Evolutionary conservation across 1,140 invertebrate species (phyloP), one percentile per base, ranked within the genome.

Genomic region (Cardiocondyla obscurior): DNA sequence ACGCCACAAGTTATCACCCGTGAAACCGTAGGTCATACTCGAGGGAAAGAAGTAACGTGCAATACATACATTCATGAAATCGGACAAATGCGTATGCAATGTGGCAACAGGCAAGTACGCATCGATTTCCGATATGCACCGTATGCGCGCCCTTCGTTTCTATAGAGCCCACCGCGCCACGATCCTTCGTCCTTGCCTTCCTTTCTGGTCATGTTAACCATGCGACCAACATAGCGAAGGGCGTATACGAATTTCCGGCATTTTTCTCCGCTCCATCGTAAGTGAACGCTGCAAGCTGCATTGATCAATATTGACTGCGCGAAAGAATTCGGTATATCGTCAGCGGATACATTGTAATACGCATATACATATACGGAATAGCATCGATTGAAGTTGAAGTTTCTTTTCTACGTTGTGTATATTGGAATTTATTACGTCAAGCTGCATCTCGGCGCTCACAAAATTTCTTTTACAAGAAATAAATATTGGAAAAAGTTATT

Each of bases 81-180:
- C 84, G 62, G 74, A 83, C 84, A 85, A 85, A 87, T 77, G 72
- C 72, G 70, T 30, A 70, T 77, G 64, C 64, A 72, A 72, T 77
- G 84, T 67, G 79, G 81, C 84, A 87, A 87, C 84, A 86, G 65
- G 84, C 85, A 57, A 33, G 64, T 25, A 83, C 51, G 33, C 84
- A 87, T 87, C 84, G 85, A 87, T 87, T 87, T 87, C 72, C 85
- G 64, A 86, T 87, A 83, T 64, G 39, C 69, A 74, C 25, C 44
- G 33, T 51, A 8, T 46, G 73, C 28, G 39, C 60, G 51, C 58
- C 70, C 51, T 62, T 83, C 49, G 49, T 82, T 42, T 53, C n/a
- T 33, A 39, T 51, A 69, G 33, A 79, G n/a, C 16, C 3, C n/a
- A 7, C 19, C n/a, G n/a, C 33, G 12, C n/a, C 62, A 33, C 30